Conservation (phyloP, 2,797 vertebrate species). For the Cyclopterus lumpus region DNA sequence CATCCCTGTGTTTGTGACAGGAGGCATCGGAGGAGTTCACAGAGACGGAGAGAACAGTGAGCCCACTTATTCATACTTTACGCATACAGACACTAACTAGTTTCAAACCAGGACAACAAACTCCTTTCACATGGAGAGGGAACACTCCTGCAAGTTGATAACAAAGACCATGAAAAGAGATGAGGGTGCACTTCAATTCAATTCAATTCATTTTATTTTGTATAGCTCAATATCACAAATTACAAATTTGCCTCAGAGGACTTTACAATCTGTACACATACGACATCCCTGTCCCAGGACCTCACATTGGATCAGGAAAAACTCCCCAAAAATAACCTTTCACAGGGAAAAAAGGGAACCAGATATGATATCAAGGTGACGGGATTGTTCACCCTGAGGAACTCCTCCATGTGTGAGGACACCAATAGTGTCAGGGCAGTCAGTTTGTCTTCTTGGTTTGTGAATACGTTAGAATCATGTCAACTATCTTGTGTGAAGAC, state of each 20-base stretch:
- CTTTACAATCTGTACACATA: too few relatives aligned
- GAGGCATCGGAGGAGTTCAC: conserved; percentile 93
- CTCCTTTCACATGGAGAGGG: background rate
- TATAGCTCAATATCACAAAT: too few relatives aligned
- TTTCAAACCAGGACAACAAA: background rate
- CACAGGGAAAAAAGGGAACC: too few relatives aligned
- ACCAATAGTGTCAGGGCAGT: background rate
- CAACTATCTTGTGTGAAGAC: background rate
- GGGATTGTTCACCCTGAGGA: background rate
- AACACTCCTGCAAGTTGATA: background rate
- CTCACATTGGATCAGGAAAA: too few relatives aligned
- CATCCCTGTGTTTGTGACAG: conserved; percentile 90
- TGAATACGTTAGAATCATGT: background rate
- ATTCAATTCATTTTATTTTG: too few relatives aligned
- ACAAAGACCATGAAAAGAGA: background rate
- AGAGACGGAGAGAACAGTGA: conserved; percentile 90
- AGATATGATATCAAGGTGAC: background rate
- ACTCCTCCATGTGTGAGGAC: background rate
- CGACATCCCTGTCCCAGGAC: too few relatives aligned
- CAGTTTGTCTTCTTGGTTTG: background rate
- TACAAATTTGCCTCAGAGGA: too few relatives aligned
- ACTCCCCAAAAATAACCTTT: too few relatives aligned
- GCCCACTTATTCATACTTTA: conserved; percentile 34
- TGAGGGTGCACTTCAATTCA: background rate
- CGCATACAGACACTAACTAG: background rate